Percentiles rank a stretch among this genome's conserved stretches.
Evolutionary conservation across 2,888 invertebrate genomes (phyloP).

Genomic region (Hoplodrina ambigua): DNA sequence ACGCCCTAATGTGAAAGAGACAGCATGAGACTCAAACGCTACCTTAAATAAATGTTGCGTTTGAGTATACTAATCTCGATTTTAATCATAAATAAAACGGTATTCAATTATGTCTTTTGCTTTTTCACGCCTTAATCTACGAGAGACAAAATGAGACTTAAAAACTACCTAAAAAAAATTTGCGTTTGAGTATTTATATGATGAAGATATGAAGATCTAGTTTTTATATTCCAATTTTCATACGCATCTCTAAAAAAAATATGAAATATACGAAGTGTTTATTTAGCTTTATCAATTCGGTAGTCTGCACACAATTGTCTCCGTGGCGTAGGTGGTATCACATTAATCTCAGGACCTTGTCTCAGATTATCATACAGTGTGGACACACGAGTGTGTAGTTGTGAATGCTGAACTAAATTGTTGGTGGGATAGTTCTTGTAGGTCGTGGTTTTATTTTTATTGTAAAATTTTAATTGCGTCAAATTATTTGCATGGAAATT

Average conservation of each 20-base stretch:
- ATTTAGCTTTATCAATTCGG: conserved; percentile 63
- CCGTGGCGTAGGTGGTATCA: conserved; percentile 51
- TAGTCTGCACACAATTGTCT: conserved; percentile 64
- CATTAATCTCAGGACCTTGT: conserved; percentile 72
- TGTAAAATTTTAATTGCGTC: too few relatives aligned
- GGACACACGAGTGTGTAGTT: conserved; percentile 53
- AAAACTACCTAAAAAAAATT: too few relatives aligned
- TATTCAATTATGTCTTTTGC: neutral
- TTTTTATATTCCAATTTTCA: neutral
- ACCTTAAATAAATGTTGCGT: too few relatives aligned
- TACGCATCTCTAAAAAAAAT: conserved; percentile 33
- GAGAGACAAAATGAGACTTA: too few relatives aligned
- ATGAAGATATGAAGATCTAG: too few relatives aligned
- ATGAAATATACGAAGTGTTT: conserved; percentile 51
- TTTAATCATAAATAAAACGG: too few relatives aligned
- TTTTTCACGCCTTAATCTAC: too few relatives aligned
- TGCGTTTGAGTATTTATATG: too few relatives aligned
- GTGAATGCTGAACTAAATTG: conserved; percentile 25
- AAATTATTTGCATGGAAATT: too few relatives aligned
- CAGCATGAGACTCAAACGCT: too few relatives aligned
- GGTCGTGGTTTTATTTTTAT: neutral
- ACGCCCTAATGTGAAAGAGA: too few relatives aligned
- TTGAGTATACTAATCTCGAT: too few relatives aligned
- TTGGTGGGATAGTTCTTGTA: conserved; percentile 3
- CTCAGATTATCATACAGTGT: conserved; percentile 66